Evolutionary conservation across 2,113 vertebrate species (phyloP).

Genomic region (Amblyornis subalaris): DNA sequence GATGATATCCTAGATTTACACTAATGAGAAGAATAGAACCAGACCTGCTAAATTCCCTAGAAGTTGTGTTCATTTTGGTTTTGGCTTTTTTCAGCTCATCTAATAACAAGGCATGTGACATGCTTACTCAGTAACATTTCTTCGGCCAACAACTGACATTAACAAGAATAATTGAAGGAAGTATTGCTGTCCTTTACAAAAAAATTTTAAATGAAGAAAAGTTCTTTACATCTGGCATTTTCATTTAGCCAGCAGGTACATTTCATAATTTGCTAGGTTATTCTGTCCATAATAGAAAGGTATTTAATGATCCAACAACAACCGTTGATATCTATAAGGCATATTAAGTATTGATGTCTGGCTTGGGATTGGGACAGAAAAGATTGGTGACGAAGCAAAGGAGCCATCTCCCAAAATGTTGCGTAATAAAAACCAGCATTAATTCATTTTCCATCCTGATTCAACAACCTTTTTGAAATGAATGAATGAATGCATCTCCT

Average conservation of each 20-base stretch:
- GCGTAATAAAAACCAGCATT: slow-evolving; percentile 6
- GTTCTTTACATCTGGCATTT: neutral
- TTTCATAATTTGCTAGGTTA: neutral
- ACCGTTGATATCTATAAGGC: neutral
- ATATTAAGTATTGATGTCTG: neutral
- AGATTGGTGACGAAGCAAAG: neutral
- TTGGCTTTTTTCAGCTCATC: neutral
- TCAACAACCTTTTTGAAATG: slow-evolving; percentile 58
- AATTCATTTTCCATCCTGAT: slow-evolving; percentile 59
- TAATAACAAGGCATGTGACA: neutral
- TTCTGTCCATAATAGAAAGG: neutral
- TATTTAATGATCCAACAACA: neutral
- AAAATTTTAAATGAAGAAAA: neutral
- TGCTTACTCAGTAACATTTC: neutral
- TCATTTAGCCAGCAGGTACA: neutral
- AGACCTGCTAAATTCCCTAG: neutral
- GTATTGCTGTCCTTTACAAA: neutral
- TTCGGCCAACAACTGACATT: neutral
- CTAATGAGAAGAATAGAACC: neutral
- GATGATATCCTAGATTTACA: neutral
- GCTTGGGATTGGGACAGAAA: neutral
- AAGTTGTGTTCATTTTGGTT: neutral
- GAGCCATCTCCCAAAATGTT: neutral
- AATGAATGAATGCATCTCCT: slow-evolving; percentile 61
- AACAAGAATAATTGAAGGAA: neutral